phyloP scores from a whole-genome alignment of 2,888 invertebrate genomes.

The Agrotis puta region DNA sequence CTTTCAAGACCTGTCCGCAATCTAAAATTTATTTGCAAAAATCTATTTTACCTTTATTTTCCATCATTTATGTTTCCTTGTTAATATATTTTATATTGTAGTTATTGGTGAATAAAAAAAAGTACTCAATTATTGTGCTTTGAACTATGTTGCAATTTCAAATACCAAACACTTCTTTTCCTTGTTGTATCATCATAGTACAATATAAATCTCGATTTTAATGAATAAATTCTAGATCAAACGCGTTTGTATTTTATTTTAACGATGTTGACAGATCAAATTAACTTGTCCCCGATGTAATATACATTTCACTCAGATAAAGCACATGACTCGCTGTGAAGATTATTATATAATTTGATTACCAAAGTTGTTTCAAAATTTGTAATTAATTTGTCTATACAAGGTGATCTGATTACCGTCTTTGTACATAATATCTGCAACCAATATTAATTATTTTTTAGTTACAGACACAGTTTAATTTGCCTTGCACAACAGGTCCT shows the following conservation, averaged over 20 bases:
- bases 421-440: background rate
- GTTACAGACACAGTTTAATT: background rate
- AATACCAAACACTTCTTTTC: background rate
- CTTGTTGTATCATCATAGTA: background rate
- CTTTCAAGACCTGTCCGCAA: no score
- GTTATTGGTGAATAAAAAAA: background rate
- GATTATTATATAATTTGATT: constrained; percentile 8
- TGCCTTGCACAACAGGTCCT: background rate
- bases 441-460: background rate
- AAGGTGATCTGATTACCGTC: background rate
- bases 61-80: no score
- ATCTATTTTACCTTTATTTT: no score
- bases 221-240: constrained; percentile 19
- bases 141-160: background rate
- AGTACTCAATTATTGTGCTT: background rate
- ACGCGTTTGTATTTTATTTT: background rate
- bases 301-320: constrained; percentile 14
- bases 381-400: background rate
- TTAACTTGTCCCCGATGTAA: constrained; percentile 19
- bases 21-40: no score
- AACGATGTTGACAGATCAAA: constrained; percentile 27
- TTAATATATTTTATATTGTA: no score
- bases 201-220: background rate
- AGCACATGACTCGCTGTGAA: constrained; percentile 5
- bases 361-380: constrained; percentile 1